These are phyloP conservation scores for Aporophyla lueneburgensis DNA, from an alignment of 2,888 invertebrate species.

Conservation along the genomic window DNA sequence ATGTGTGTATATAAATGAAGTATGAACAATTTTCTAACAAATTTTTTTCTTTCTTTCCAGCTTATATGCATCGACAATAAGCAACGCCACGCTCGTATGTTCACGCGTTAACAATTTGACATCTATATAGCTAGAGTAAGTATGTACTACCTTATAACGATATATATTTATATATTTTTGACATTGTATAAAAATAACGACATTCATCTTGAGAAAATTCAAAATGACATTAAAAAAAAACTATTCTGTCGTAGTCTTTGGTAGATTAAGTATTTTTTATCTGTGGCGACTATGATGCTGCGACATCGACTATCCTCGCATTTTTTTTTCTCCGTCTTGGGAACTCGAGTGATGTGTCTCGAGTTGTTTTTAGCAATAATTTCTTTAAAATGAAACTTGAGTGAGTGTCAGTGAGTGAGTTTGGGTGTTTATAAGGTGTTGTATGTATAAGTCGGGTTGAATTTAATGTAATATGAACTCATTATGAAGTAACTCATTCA, in stretches of 20 bases:
- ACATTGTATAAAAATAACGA: slow-evolving; percentile 68
- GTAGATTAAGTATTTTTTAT: slow-evolving; percentile 70
- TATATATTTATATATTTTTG: slow-evolving; percentile 73
- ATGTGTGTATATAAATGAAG: no score
- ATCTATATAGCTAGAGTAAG: slow-evolving; percentile 73
- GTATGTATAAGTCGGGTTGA: slow-evolving; percentile 57
- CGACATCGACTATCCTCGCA: slow-evolving; percentile 69
- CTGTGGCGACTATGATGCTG: slow-evolving; percentile 70
- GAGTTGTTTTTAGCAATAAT: slow-evolving; percentile 43
- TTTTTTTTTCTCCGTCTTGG: slow-evolving; percentile 57
- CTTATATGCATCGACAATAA: slow-evolving; percentile 88
- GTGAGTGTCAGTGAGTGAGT: slow-evolving; percentile 36
- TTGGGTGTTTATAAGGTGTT: slow-evolving; percentile 43
- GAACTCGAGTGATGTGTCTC: slow-evolving; percentile 51
- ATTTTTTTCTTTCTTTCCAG: slow-evolving; percentile 74
- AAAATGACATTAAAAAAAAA: slow-evolving; percentile 61
- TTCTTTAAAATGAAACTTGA: slow-evolving; percentile 42
- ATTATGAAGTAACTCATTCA: slow-evolving; percentile 39
- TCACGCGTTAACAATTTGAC: slow-evolving; percentile 66
- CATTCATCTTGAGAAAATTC: slow-evolving; percentile 65
- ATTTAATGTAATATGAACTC: slow-evolving; percentile 51
- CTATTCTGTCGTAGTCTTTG: slow-evolving; percentile 63
- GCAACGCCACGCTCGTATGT: slow-evolving; percentile 71
- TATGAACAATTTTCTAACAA: background rate
- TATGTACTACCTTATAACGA: slow-evolving; percentile 68